Conservation (phyloP, 2,888 invertebrate species). For the Caprella mutica region DNA sequence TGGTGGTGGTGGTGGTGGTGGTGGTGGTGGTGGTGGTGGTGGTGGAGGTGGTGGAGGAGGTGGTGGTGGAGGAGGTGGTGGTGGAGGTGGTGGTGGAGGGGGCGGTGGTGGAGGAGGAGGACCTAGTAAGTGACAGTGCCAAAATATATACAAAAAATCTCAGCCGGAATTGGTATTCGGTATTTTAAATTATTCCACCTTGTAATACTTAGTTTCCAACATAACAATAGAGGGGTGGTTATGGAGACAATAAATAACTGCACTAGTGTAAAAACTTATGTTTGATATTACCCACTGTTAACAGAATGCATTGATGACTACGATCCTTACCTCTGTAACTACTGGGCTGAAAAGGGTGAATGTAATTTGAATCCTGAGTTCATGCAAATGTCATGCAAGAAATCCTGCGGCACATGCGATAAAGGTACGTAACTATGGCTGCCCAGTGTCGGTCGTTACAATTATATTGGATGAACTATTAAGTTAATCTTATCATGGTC, state of each 20-base stretch:
- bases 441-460: too few species aligned
- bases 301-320: slow-evolving; percentile 1
- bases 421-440: too few species aligned
- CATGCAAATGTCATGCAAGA: slow-evolving; percentile 17
- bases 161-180: too few species aligned
- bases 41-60: neutral
- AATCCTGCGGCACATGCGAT: slow-evolving; percentile 8
- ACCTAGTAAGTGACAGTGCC: too few species aligned
- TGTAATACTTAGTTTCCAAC: too few species aligned
- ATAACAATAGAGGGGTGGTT: neutral
- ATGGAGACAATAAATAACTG: neutral
- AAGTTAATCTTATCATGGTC: too few species aligned
- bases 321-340: slow-evolving; percentile 11
- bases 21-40: neutral
- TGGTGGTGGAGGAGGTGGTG: too few species aligned
- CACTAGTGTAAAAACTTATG: neutral
- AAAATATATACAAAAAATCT: too few species aligned
- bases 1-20: neutral
- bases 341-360: slow-evolving; percentile 33
- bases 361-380: slow-evolving; percentile 19
- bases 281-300: neutral
- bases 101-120: too few species aligned
- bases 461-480: too few species aligned
- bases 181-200: too few species aligned
- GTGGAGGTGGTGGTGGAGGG: too few species aligned